Conservation (phyloP, 1,140 invertebrate genomes). For the Cydia splendana region DNA sequence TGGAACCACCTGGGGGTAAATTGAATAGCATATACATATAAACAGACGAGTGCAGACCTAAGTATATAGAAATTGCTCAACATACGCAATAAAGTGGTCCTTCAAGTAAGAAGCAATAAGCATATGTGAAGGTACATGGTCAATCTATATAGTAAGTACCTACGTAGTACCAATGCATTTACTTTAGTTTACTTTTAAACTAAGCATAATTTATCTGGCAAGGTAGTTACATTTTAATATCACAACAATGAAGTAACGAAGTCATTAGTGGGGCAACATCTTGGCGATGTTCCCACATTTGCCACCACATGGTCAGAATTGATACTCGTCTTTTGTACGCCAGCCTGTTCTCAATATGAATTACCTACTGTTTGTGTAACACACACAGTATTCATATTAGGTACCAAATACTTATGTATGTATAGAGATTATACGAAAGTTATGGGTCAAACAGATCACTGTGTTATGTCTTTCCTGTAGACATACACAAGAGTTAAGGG, state of each 20-base stretch:
- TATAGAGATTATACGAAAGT: neutral
- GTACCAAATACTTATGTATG: neutral
- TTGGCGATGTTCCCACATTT: constrained; percentile 78
- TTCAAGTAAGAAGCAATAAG: constrained; percentile 32
- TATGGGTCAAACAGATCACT: too few relatives aligned
- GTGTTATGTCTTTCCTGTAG: too few relatives aligned
- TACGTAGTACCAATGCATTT: too few relatives aligned
- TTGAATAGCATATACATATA: constrained; percentile 14
- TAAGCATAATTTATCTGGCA: neutral
- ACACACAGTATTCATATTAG: constrained; percentile 40
- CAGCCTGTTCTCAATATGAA: constrained; percentile 71
- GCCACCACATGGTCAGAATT: constrained; percentile 72
- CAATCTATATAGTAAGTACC: too few relatives aligned
- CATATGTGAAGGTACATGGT: constrained; percentile 23
- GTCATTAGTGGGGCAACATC: constrained; percentile 70
- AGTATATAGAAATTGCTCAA: constrained; percentile 30
- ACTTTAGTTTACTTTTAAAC: neutral
- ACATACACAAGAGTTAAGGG: too few relatives aligned
- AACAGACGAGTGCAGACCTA: constrained; percentile 10
- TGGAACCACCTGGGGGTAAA: constrained; percentile 25
- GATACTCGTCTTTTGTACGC: constrained; percentile 65
- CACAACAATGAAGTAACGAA: constrained; percentile 73
- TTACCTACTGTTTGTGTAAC: constrained; percentile 64
- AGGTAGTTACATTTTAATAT: constrained; percentile 45
- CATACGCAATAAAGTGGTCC: constrained; percentile 44